Conservation (phyloP, 1,140 invertebrate genomes). For the Drosophila setifemur region DNA sequence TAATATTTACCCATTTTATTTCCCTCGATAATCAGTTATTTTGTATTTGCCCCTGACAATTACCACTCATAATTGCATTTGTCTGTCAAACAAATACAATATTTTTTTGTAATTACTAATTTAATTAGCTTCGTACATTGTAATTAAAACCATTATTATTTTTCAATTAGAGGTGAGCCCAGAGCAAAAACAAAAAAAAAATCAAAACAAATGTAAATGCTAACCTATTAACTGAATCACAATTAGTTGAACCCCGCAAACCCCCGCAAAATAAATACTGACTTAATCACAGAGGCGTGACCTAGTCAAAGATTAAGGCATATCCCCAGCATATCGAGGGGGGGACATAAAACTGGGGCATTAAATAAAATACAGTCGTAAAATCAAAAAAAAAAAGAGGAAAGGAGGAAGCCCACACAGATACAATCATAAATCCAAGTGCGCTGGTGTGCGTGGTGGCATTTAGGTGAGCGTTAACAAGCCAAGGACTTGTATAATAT, state of each 20-base stretch:
- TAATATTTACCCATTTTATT: too few species aligned
- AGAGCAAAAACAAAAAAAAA: neutral
- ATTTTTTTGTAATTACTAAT: constrained; percentile 29
- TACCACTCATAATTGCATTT: constrained; percentile 9
- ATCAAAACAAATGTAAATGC: constrained; percentile 17
- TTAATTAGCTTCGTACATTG: constrained; percentile 30
- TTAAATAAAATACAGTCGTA: constrained; percentile 56
- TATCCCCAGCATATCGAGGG: too few species aligned
- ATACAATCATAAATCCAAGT: constrained; percentile 50
- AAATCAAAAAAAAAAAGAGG: constrained; percentile 27
- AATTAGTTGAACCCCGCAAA: constrained; percentile 18
- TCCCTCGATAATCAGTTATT: constrained; percentile 3
- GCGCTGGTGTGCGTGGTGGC: constrained; percentile 5
- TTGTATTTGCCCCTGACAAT: constrained; percentile 14
- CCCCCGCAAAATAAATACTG: too few species aligned
- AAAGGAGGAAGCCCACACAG: constrained; percentile 10
- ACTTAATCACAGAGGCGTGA: constrained; percentile 9
- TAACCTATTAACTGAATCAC: constrained; percentile 18
- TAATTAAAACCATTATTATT: constrained; percentile 29
- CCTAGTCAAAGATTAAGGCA: constrained; percentile 3
- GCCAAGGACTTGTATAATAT: constrained; percentile 75
- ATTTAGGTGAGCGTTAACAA: constrained; percentile 71
- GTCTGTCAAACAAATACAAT: constrained; percentile 1
- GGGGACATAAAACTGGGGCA: constrained; percentile 31
- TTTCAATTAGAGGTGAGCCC: constrained; percentile 24